A percentile compares a stretch with the other conserved stretches of the same genome.
Evolutionary conservation across 2,113 vertebrate species (phyloP).

Genomic region (Tenrec ecaudatus): DNA sequence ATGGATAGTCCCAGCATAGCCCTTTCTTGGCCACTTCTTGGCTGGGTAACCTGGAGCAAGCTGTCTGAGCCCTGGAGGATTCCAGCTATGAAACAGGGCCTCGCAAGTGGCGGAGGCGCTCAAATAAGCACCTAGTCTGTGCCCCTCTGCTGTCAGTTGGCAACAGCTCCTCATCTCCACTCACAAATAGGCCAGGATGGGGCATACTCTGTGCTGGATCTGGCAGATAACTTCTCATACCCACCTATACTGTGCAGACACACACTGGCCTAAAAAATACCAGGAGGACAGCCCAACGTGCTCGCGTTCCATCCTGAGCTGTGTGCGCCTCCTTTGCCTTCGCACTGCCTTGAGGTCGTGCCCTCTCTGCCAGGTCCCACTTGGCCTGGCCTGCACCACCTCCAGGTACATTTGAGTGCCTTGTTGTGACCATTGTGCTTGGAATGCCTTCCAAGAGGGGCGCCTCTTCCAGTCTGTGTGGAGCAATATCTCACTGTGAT

Average conservation of each 20-base stretch:
- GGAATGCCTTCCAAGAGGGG: neutral
- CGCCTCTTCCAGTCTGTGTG: neutral
- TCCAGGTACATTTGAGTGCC: neutral
- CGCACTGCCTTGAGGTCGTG: rapidly evolving
- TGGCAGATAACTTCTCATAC: neutral
- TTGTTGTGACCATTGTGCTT: neutral
- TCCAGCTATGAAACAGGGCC: neutral
- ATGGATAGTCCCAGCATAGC: neutral
- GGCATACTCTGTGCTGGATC: neutral
- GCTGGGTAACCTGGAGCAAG: neutral
- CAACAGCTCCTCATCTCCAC: neutral
- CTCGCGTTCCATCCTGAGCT: neutral
- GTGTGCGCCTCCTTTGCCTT: rapidly evolving
- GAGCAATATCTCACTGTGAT: neutral
- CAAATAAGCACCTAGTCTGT: neutral
- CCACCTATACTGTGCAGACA: neutral
- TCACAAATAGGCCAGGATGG: neutral
- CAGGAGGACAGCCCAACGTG: rapidly evolving
- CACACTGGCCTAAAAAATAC: neutral
- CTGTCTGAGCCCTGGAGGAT: neutral
- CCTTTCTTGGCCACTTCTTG: neutral
- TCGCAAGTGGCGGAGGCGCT: neutral
- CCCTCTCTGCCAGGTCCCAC: neutral
- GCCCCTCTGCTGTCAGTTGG: neutral
- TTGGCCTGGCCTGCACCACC: neutral